Evolutionary conservation across 2,888 invertebrate genomes (phyloP).

Genomic region (Crepidodera aurea): DNA sequence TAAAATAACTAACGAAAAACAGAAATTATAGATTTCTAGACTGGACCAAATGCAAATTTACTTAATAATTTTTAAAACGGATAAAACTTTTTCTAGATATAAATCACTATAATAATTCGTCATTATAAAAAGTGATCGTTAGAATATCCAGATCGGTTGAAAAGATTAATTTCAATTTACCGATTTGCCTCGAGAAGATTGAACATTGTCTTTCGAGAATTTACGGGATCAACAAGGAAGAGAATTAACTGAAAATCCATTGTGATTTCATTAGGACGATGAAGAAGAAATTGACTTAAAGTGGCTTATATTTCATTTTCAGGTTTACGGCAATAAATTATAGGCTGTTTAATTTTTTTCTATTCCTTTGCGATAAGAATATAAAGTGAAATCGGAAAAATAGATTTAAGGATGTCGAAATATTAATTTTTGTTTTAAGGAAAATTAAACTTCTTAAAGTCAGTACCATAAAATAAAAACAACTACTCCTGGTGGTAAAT

Average conservation of each 20-base stretch:
- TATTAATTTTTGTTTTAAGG: too few relatives aligned
- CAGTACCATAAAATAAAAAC: too few relatives aligned
- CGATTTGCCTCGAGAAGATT: background rate
- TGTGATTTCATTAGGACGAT: conserved; percentile 24
- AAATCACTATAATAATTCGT: too few relatives aligned
- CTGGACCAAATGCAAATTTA: too few relatives aligned
- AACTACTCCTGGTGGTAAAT: too few relatives aligned
- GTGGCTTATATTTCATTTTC: conserved; percentile 22
- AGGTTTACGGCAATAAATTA: conserved; percentile 4
- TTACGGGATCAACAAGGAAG: conserved; percentile 23
- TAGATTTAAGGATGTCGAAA: too few relatives aligned
- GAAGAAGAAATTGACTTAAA: conserved; percentile 14
- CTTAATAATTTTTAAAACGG: too few relatives aligned
- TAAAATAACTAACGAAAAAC: too few relatives aligned
- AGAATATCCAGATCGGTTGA: background rate
- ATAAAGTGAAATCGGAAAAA: too few relatives aligned
- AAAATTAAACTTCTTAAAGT: too few relatives aligned
- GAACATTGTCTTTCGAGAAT: conserved; percentile 20
- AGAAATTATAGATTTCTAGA: too few relatives aligned
- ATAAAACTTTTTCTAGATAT: too few relatives aligned
- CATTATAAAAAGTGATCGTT: background rate
- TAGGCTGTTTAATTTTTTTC: conserved; percentile 7
- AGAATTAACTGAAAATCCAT: conserved; percentile 29
- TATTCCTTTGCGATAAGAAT: background rate
- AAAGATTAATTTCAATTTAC: conserved; percentile 16